Base-by-base conservation (phyloP, 2,888 invertebrate genomes). In the Cosmorhoe ocellata region DNA sequence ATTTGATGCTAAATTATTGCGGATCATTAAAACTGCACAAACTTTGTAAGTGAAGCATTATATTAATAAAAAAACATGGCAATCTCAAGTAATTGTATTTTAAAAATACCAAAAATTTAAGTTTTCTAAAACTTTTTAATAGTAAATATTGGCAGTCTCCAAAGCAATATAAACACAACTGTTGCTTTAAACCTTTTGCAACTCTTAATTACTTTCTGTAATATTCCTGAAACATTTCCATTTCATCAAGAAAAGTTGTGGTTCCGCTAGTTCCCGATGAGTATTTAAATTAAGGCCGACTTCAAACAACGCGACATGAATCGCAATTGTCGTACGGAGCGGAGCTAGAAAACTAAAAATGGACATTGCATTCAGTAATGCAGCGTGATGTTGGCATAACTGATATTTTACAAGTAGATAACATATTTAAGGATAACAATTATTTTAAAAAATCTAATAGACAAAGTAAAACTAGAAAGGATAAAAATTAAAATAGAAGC, bases 1-100 rank as follows among this genome's bases (percentile, higher is more conserved):
- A 81, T 81, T 79, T 76, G 72, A 67, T 74, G 75, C 74, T 69
- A 74, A 76, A 78, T 77, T 80, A 78, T 69, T 71, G 71, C 69
- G 70, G 76, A 78, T 80, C 81, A 81, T 81, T 78, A 75, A 67
- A 61, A 59, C 57, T 59, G 53, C 58, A 58, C 50, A 51, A 50
- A 32, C 51, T 56, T 52, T 48, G 55, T 59, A 51, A 62, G 58
- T 61, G 46, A 53, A 34, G 45, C 47, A 5, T 3, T 24, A 36
- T 22, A 34, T 18, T 22, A n/a, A 10, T 9, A 10, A 22, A 9
- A 5, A 10, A 10, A 22, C 18, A 12, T 33, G 22, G 0, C n/a
- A n/a, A n/a, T n/a, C n/a, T n/a, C n/a, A 18, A 18, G 3, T 18
- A 18, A 18, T 4, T 18, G 18, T 18, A 18, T 18, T 18, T 18